Percentiles rank a stretch among this genome's conserved stretches.
Evolutionary conservation across 2,113 vertebrate species (phyloP).

Genomic region (Rutilus rutilus): DNA sequence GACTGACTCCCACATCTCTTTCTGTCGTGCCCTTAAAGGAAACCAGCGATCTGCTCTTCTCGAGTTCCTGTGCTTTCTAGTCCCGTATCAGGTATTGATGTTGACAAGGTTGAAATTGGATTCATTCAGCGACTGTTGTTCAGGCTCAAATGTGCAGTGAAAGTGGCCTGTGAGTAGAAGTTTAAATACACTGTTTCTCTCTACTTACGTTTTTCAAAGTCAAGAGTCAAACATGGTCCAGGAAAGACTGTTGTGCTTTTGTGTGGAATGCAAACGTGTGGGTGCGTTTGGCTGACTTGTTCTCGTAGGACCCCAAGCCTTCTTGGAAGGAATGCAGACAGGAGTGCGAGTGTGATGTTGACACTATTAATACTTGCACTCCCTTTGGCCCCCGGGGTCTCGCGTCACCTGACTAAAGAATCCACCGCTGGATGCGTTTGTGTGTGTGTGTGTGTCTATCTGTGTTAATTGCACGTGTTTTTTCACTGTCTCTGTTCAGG

Average conservation of each 20-base stretch:
- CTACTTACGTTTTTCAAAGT: neutral
- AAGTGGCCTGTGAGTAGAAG: conserved; percentile 13
- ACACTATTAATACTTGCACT: conserved; percentile 25
- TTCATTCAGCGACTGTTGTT: neutral
- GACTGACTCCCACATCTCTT: neutral
- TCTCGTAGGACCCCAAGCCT: neutral
- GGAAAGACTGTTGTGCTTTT: conserved; percentile 13
- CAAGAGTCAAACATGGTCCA: neutral
- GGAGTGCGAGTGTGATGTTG: conserved; percentile 27
- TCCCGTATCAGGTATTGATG: conserved; percentile 3
- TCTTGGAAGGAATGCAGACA: conserved; percentile 32
- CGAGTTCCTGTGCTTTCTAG: neutral
- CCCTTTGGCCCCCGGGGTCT: neutral
- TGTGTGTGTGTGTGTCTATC: neutral
- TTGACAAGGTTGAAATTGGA: neutral
- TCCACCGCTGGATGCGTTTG: conserved; percentile 1
- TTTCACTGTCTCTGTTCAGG: neutral
- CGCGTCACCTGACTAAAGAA: conserved; percentile 20
- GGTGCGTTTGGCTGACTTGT: neutral
- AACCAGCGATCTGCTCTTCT: neutral
- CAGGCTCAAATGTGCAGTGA: neutral
- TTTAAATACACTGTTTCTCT: neutral
- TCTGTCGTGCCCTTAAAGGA: neutral
- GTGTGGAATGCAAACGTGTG: conserved; percentile 25
- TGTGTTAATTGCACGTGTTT: neutral